These are phyloP conservation scores for Apteryx mantelli DNA, from an alignment of 2,113 vertebrate genomes.

Conservation along the genomic window DNA sequence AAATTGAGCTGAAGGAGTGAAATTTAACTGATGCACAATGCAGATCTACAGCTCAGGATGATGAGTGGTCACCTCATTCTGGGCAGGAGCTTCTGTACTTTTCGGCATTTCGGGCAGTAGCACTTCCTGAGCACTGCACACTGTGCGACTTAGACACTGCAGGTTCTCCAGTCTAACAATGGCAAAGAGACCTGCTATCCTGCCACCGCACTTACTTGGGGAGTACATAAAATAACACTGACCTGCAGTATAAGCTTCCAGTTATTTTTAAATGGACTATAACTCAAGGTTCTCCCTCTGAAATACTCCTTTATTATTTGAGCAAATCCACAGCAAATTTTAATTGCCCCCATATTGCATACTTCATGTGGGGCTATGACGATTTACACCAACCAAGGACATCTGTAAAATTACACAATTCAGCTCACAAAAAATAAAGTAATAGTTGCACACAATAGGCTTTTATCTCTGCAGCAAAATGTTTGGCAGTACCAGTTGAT, in stretches of 20 bases:
- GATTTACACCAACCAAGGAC: not conserved
- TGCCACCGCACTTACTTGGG: not conserved
- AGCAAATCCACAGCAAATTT: not conserved
- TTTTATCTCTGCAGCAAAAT: not conserved
- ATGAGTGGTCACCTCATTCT: not conserved
- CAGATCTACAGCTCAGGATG: not conserved
- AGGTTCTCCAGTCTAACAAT: not conserved
- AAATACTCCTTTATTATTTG: not conserved
- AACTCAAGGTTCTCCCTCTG: fast-evolving
- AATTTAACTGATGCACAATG: not conserved
- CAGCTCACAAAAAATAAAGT: not conserved
- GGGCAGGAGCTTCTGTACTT: not conserved
- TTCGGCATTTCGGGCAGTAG: not conserved
- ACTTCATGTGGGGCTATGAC: not conserved
- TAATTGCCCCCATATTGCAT: not conserved
- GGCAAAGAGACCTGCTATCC: not conserved
- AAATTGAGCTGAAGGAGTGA: not conserved
- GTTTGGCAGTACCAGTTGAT: not conserved
- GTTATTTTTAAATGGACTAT: not conserved
- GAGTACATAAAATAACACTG: not conserved
- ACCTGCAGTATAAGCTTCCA: not conserved
- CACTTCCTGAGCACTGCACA: not conserved
- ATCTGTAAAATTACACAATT: not conserved
- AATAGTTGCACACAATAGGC: not conserved
- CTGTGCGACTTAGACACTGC: not conserved